Conservation (phyloP, 2,888 invertebrate genomes). For the Stenchaetothrips biformis region DNA sequence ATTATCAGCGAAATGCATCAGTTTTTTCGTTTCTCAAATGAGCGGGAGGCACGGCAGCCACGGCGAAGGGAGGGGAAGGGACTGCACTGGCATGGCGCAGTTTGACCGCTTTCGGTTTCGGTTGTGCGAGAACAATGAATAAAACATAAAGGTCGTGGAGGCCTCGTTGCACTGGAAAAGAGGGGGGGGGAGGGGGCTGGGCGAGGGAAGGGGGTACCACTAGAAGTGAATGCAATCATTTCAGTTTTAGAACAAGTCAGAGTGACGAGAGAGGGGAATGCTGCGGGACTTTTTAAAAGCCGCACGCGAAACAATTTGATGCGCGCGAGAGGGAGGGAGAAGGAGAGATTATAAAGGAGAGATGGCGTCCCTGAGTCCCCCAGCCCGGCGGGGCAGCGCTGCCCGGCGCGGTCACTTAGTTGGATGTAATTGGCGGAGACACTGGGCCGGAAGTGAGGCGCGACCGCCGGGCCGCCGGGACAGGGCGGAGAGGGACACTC, state of each 20-base stretch:
- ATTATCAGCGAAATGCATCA: conserved; percentile 2
- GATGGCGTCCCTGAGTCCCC: not conserved
- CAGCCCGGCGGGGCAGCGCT: not conserved
- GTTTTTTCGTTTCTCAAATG: conserved; percentile 8
- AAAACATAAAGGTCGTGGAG: conserved; percentile 20
- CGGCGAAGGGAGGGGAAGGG: not conserved
- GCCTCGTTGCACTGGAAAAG: not conserved
- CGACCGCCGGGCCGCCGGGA: no score
- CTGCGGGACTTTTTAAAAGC: not conserved
- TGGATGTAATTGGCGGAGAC: conserved; percentile 18
- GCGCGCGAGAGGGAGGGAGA: not conserved
- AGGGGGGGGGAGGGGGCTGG: not conserved
- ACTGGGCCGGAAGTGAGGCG: not conserved
- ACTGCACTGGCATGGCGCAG: not conserved
- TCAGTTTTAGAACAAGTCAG: conserved; percentile 1
- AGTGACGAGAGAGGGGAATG: not conserved
- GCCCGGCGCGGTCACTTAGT: not conserved
- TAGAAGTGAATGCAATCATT: not conserved
- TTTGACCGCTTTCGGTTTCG: conserved; percentile 20
- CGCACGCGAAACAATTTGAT: not conserved
- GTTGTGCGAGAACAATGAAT: conserved; percentile 23
- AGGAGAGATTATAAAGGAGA: not conserved
- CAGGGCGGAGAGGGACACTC: no score
- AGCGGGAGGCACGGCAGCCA: not conserved
- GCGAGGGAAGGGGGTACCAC: not conserved